Percentiles rank a stretch among this genome's conserved stretches.
These are phyloP conservation scores for Falcaria lacertinaria DNA, from an alignment of 2,888 invertebrate genomes.

Conservation along the genomic window DNA sequence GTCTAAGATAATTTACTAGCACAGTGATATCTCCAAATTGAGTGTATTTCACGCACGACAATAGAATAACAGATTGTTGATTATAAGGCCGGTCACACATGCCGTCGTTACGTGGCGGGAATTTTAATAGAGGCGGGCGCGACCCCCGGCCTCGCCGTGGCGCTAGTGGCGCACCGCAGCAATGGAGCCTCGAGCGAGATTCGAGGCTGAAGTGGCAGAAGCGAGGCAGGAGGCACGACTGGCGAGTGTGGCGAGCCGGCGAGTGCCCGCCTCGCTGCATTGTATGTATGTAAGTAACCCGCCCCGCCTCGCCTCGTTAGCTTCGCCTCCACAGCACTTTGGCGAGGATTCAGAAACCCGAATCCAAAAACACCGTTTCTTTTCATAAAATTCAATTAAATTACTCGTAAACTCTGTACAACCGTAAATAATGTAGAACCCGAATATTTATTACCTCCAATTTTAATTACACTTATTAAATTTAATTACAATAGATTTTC, in stretches of 20 bases:
- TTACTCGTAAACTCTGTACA: background rate
- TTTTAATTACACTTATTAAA: background rate
- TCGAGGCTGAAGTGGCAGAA: background rate
- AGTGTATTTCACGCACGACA: slow-evolving; percentile 19
- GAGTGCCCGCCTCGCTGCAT: slow-evolving; percentile 1
- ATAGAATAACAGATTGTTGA: slow-evolving; percentile 27
- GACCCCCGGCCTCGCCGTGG: slow-evolving; percentile 1
- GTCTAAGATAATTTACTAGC: background rate
- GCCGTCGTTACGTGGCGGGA: slow-evolving; percentile 39
- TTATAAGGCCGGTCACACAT: slow-evolving; percentile 38
- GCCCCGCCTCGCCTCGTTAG: slow-evolving; percentile 10
- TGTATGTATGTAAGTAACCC: background rate
- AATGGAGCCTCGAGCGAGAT: slow-evolving; percentile 1
- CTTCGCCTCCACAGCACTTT: slow-evolving; percentile 11
- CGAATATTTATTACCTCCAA: background rate
- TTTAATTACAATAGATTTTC: too few relatives aligned
- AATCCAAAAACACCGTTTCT: slow-evolving; percentile 3
- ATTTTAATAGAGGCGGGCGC: slow-evolving; percentile 27
- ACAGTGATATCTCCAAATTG: slow-evolving; percentile 14
- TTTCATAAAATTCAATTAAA: background rate
- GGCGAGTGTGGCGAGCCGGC: background rate
- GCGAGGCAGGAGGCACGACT: background rate
- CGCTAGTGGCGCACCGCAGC: background rate
- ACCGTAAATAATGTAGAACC: background rate
- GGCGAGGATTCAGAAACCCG: slow-evolving; percentile 6